Evolutionary conservation across 2,113 vertebrate species (phyloP), one percentile per base, ranked within the genome.

Genomic region (pig (Sus scrofa)): DNA sequence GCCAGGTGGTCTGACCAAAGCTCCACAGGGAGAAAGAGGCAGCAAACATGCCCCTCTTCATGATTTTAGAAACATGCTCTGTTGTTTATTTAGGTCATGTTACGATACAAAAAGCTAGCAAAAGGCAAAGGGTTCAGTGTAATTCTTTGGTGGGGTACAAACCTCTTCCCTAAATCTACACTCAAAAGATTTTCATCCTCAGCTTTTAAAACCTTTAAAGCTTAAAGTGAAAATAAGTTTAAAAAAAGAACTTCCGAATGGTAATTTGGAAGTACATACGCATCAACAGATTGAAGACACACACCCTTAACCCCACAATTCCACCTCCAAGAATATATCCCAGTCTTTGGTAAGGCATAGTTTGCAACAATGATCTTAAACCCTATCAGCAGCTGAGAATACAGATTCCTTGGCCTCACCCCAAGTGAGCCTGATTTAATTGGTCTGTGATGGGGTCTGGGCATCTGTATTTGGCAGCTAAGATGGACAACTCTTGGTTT

Each of bases 121-220:
- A 60, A 78, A 30, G 34, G 34, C 56, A 24, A n/a, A 30, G 6
- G 34, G 32, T 20, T 15, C 26, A 3, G 27, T 2, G 37, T 2
- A 11, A 15, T 34, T 54, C 24, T 1, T 26, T 11, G 34, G 50
- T 19, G 6, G 3, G 1, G 0, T 2, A 67, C 15, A 22, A 27
- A 79, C 4, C 20, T 27, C 70, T 54, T 83, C 32, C 83, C 62
- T 56, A 58, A 87, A 39, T 1, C 16, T 27, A 63, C 13, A 0
- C 1, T 26, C 9, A 20, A 20, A 19, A 32, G 39, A 37, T 56
- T n/a, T 67, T 77, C 30, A 63, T n/a, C n/a, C 26, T 78, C 34
- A 8, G 34, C 11, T 83, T 27, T 58, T 50, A 37, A 87, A 88
- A 83, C 13, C 39, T 54, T 83, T 20, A 22, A 50, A 37, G 32